Evolutionary conservation across 2,888 invertebrate species (phyloP).

Genomic region (Phaedon cochleariae): DNA sequence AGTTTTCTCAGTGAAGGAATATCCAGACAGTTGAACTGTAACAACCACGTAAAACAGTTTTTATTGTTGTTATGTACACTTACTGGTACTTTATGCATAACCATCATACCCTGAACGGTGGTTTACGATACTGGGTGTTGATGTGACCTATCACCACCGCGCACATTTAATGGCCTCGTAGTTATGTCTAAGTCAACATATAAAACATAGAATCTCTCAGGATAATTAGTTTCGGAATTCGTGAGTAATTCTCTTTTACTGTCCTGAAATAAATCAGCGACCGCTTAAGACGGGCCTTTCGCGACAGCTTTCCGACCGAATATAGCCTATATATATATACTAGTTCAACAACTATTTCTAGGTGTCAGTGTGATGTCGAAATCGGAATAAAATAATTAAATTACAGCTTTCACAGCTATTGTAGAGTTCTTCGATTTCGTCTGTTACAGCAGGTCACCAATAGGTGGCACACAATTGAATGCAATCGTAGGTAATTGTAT

Average conservation of each 20-base stretch:
- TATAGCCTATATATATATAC: too few relatives aligned
- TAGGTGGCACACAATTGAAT: too few relatives aligned
- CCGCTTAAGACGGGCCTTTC: conserved; percentile 12
- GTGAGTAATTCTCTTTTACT: conserved; percentile 10
- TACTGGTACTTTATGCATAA: background rate
- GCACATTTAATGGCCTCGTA: background rate
- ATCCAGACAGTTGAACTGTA: too few relatives aligned
- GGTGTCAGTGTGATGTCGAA: too few relatives aligned
- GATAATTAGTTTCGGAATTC: conserved; percentile 11
- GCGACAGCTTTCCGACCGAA: too few relatives aligned
- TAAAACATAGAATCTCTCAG: background rate
- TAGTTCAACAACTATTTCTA: too few relatives aligned
- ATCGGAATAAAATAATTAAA: too few relatives aligned
- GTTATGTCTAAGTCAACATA: conserved; percentile 2
- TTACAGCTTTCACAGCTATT: too few relatives aligned
- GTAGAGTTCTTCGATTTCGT: too few relatives aligned
- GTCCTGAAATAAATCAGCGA: conserved; percentile 14
- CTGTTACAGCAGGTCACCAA: too few relatives aligned
- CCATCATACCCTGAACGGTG: background rate
- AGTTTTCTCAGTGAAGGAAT: too few relatives aligned
- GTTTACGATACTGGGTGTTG: background rate
- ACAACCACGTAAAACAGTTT: background rate
- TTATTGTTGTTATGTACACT: background rate
- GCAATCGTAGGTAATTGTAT: too few relatives aligned
- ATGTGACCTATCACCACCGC: background rate